These are phyloP conservation scores for Zaprionus ghesquierei DNA, from an alignment of 1,140 invertebrate genomes.

Conservation along the genomic window DNA sequence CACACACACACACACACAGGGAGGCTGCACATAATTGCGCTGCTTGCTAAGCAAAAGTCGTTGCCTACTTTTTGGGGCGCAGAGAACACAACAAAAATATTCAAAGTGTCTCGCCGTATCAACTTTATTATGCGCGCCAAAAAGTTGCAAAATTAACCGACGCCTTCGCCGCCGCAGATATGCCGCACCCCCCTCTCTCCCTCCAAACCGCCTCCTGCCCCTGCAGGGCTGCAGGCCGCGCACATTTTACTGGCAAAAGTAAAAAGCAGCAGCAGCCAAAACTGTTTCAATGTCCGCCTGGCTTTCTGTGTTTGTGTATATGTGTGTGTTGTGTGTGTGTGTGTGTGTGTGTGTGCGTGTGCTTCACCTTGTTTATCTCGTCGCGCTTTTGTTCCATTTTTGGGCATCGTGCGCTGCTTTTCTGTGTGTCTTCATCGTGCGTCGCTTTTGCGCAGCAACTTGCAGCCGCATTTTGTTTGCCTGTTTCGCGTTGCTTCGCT, in stretches of 20 bases:
- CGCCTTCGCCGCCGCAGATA: background rate
- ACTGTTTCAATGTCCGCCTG: slow-evolving; percentile 65
- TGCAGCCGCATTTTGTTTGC: slow-evolving; percentile 57
- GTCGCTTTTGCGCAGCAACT: slow-evolving; percentile 37
- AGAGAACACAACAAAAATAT: slow-evolving; percentile 37
- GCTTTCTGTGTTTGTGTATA: background rate
- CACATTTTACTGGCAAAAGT: slow-evolving; percentile 22
- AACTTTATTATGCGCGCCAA: slow-evolving; percentile 72
- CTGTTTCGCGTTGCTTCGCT: slow-evolving; percentile 3
- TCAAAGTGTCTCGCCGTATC: slow-evolving; percentile 60
- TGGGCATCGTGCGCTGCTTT: slow-evolving; percentile 17
- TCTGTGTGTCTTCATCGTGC: slow-evolving; percentile 1
- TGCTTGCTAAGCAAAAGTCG: slow-evolving; percentile 36
- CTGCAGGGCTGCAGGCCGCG: slow-evolving; percentile 9
- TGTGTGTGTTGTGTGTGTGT: background rate
- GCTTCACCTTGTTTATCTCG: slow-evolving; percentile 57
- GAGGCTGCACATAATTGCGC: slow-evolving; percentile 2
- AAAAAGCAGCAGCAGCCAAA: slow-evolving; percentile 29
- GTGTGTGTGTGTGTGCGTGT: slow-evolving; percentile 18
- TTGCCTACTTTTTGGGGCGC: slow-evolving; percentile 56
- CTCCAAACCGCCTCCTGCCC: too few species aligned
- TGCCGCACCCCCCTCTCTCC: background rate
- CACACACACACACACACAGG: background rate
- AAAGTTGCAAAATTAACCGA: slow-evolving; percentile 73
- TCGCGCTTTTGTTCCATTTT: slow-evolving; percentile 38